phyloP scores from a whole-genome alignment of 2,888 invertebrate species.

The Calliphora vomitoria region DNA sequence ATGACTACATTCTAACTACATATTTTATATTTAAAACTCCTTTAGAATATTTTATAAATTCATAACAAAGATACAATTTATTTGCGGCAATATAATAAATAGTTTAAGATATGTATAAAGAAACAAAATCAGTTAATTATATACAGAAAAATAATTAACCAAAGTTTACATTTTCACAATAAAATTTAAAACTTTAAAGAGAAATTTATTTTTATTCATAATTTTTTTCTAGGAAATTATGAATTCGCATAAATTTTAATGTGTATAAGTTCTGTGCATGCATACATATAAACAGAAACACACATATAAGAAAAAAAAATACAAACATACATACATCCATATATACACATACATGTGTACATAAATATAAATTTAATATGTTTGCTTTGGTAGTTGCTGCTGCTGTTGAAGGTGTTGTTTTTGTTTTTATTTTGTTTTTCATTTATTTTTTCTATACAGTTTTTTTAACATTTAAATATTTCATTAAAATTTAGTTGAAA shows the following conservation, averaged over 20 bases:
- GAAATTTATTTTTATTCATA: not conserved
- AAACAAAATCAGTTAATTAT: too few species aligned
- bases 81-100: too few species aligned
- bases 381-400: constrained; percentile 19
- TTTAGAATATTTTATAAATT: too few species aligned
- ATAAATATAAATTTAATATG: constrained; percentile 59
- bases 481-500: constrained; percentile 72
- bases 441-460: constrained; percentile 10
- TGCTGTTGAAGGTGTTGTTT: constrained; percentile 28
- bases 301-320: not conserved
- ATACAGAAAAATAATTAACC: not conserved
- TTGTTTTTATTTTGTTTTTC: constrained; percentile 11
- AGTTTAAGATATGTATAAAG: too few species aligned
- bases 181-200: not conserved
- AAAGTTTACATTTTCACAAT: not conserved
- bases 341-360: constrained; percentile 1
- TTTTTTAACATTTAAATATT: constrained; percentile 64
- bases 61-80: too few species aligned
- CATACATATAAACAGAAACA: constrained; percentile 5
- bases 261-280: not conserved
- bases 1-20: too few species aligned
- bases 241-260: constrained; percentile 41
- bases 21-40: too few species aligned
- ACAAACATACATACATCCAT: not conserved
- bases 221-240: constrained; percentile 24